These are phyloP conservation scores for Todus mexicanus DNA, from an alignment of 2,797 vertebrate genomes.

Conservation along the genomic window DNA sequence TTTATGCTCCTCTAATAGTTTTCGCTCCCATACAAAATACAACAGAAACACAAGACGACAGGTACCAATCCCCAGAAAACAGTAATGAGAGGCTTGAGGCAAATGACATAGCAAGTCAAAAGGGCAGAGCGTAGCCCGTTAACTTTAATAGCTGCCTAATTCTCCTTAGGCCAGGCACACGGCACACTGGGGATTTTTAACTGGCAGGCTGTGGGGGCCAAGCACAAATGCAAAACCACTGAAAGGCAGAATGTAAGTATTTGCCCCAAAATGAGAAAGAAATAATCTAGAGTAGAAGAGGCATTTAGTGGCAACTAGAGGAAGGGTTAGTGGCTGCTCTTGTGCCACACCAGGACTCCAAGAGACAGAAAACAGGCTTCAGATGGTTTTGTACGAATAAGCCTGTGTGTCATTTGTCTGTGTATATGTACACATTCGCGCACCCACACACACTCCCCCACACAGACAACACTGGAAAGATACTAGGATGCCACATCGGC, in stretches of 20 bases:
- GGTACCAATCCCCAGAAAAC: neutral
- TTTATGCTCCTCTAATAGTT: neutral
- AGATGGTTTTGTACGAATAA: neutral
- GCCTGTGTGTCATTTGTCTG: neutral
- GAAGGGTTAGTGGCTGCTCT: neutral
- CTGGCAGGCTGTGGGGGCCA: neutral
- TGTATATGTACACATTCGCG: fast-evolving
- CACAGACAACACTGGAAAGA: neutral
- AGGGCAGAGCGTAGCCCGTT: neutral
- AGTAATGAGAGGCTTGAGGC: neutral
- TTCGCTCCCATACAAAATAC: neutral
- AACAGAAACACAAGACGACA: neutral
- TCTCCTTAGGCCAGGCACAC: neutral
- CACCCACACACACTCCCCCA: neutral
- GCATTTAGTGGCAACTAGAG: neutral
- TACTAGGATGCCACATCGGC: neutral
- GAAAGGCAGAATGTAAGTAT: neutral
- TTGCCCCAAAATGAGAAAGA: neutral
- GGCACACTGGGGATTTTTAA: neutral
- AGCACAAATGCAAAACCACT: fast-evolving
- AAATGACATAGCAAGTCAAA: neutral
- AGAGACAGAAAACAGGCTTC: neutral
- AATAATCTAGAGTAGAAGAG: neutral
- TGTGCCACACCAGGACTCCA: neutral
- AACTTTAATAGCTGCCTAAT: neutral